Evolutionary conservation across 2,113 vertebrate species (phyloP), one percentile per base, ranked within the genome.

Genomic region (Tinamus guttatus): DNA sequence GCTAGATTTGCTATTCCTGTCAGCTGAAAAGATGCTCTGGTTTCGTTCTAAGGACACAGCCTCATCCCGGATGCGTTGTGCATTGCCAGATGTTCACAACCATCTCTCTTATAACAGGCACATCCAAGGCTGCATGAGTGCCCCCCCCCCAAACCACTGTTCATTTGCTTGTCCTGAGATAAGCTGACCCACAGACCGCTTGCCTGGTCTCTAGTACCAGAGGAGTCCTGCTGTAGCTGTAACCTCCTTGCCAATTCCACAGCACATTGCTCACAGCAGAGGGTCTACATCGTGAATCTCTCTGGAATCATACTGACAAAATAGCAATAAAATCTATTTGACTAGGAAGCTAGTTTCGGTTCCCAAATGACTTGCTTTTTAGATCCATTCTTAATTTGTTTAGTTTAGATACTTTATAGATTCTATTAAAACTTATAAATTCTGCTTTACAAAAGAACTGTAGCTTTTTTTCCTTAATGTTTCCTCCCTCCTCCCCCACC

Each of bases 151-250:
- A 59, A 28, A 30, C 59, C 59, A 7, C 45, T 32, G 17, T 58
- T 87, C 63, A 43, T 69, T 91, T 0, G 0, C 60, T 75, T 78
- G n/a, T 16, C 71, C 2, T 0, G 73, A 69, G 24, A 32, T 89
- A 75, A 81, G 68, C 63, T 51, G 71, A 15, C 64, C 54, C 36
- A 3, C 1, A 2, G 34, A 17, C 16, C n/a, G 17, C 54, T 45
- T 59, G 82, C 24, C 70, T 45, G 36, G 69, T 49, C 41, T 63
- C 2, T 60, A 13, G 28, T 85, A 22, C 24, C 2, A 1, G 22
- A 36, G 28, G 74, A 85, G 58, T 75, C 65, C 11, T 49, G 51
- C 41, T 75, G 28, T 71, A 68, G 51, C 41, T 71, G 28, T 68
- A 68, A 38, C 62, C 54, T 85, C 36, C 67, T 82, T 36, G 56